Conservation (phyloP, 2,113 vertebrate genomes). For the Eubucco bourcierii region DNA sequence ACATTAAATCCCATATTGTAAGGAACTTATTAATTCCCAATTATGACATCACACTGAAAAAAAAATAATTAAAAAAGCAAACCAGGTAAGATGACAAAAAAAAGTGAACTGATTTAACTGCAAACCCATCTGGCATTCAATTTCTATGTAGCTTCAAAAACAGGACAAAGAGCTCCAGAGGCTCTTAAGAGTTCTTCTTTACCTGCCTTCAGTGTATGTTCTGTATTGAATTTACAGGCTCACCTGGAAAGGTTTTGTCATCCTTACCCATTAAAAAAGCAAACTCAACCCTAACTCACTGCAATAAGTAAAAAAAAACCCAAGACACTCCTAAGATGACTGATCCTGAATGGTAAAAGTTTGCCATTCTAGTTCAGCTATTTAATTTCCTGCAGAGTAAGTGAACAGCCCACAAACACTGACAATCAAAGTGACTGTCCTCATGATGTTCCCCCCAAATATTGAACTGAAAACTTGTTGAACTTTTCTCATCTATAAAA, state of each 20-base stretch:
- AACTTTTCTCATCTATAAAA: background rate
- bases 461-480: background rate
- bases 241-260: background rate
- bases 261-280: background rate
- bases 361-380: background rate
- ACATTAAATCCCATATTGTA: too few relatives aligned
- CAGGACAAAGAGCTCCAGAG: background rate
- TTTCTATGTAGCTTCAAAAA: conserved; percentile 29
- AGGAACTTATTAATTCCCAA: too few relatives aligned
- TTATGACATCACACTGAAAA: too few relatives aligned
- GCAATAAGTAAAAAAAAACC: background rate
- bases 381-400: background rate
- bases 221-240: background rate
- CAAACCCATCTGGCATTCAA: background rate
- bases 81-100: background rate
- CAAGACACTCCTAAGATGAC: background rate
- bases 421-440: background rate
- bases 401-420: background rate
- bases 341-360: background rate
- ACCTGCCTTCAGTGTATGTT: background rate
- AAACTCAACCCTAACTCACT: background rate
- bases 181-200: background rate
- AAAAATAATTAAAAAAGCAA: background rate
- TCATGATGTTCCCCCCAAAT: background rate
- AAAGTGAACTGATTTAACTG: background rate